Evolutionary conservation across 2,113 vertebrate species (phyloP).

Genomic region (Canis aureus): DNA sequence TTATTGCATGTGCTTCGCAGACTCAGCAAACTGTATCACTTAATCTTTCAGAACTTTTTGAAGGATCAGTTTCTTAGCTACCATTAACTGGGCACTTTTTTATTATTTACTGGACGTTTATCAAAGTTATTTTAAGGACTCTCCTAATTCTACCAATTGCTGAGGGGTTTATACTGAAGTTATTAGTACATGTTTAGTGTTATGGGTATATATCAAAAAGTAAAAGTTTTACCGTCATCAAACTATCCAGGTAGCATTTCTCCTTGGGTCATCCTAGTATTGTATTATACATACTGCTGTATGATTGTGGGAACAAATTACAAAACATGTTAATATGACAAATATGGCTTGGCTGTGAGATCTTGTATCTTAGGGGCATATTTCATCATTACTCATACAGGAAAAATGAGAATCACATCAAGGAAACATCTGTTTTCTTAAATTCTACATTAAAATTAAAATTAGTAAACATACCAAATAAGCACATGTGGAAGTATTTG

Average conservation of each 20-base stretch:
- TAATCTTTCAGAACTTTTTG: not conserved
- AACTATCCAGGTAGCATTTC: not conserved
- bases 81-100: not conserved
- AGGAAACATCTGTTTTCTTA: not conserved
- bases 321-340: not conserved
- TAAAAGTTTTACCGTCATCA: not conserved
- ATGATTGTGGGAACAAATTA: not conserved
- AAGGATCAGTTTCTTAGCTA: not conserved
- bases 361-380: not conserved
- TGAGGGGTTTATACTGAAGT: not conserved
- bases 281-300: not conserved
- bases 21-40: not conserved
- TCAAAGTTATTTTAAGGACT: not conserved
- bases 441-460: constrained; percentile 16
- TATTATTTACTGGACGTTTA: not conserved
- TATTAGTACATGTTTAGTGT: not conserved
- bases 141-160: not conserved
- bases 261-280: not conserved
- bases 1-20: not conserved
- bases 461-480: not conserved
- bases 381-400: not conserved
- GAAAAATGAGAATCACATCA: not conserved
- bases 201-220: not conserved
- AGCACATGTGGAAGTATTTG: not conserved
- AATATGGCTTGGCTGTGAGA: not conserved